phyloP scores from a whole-genome alignment of 2,113 vertebrate genomes.

The Leptosomus discolor region DNA sequence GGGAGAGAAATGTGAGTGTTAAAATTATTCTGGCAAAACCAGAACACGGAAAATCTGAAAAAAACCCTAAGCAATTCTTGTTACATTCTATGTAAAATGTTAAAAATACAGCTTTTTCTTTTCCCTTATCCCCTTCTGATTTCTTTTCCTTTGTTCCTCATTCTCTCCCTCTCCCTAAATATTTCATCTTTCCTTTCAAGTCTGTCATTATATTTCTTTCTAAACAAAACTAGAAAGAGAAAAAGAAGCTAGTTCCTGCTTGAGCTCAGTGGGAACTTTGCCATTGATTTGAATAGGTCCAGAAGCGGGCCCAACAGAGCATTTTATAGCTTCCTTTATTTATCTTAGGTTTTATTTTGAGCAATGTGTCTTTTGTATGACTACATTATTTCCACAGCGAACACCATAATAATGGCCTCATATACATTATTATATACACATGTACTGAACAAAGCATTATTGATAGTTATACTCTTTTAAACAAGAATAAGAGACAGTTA shows the following conservation, averaged over 20 bases:
- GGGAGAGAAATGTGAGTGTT: not conserved
- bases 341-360: constrained; percentile 64
- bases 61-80: not conserved
- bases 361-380: constrained; percentile 39
- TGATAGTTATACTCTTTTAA: not conserved
- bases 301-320: constrained; percentile 4
- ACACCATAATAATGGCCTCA: not conserved
- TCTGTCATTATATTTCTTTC: not conserved
- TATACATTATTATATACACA: constrained; percentile 15
- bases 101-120: not conserved
- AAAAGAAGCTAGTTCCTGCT: constrained; percentile 47
- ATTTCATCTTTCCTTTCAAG: constrained; percentile 26
- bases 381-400: constrained; percentile 36
- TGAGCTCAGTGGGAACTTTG: constrained; percentile 50
- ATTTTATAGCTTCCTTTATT: constrained; percentile 66
- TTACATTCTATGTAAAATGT: not conserved
- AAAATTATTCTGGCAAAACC: not conserved
- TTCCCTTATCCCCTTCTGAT: not conserved
- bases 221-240: constrained; percentile 45
- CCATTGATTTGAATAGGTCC: constrained; percentile 55
- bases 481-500: not conserved
- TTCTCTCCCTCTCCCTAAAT: not conserved
- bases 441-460: not conserved
- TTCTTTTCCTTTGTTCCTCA: not conserved
- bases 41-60: not conserved